Base-by-base conservation (phyloP, 2,888 invertebrate species). In the Ophion slaviceki region DNA sequence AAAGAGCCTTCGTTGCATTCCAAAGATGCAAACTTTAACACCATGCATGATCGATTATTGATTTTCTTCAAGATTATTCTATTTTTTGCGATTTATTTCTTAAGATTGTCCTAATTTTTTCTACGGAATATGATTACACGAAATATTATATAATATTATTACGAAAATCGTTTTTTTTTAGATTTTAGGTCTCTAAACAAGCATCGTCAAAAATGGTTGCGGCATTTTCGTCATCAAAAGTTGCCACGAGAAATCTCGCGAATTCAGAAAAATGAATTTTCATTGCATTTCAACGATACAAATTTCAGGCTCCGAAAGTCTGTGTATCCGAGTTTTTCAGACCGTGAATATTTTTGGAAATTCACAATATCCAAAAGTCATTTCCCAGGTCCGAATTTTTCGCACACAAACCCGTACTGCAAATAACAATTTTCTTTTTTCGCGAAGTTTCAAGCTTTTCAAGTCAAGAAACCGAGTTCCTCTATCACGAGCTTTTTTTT, bases 401-500 rank as follows among this genome's bases (percentile, higher is more conserved):
- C 53, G 17, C 53, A 14, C 4, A 0, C 5, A 53, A 53, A 53
- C 14, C 53, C 1, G 8, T 7, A 40, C 17, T 53, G 14, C 11
- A 17, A 53, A 53, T 17, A 2, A 53, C 24, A 72, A 72, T 59
- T 14, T 57, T 57, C n/a, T 14, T 14, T 14, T 14, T 53, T 53
- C 14, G 53, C 53, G 0, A 5, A 53, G 53, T 53, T 47, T 47
- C 53, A 36, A 36, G 32, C 3, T 3, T 66, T 36, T 40, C 40
- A 28, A 57, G 8, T 6, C 7, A 53, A 57, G 40, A 53, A 59
- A 32, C 47, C 3, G 24, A 66, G 24, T 74, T 40, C 57, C n/a
- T 59, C 45, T 59, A 61, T 32, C 47, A 72, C 59, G 20, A 75
- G 36, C 2, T 32, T 66, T 47, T 57, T 74, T 78, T 68, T 45